phyloP scores from a whole-genome alignment of 2,113 vertebrate species.

The Neotoma lepida region DNA sequence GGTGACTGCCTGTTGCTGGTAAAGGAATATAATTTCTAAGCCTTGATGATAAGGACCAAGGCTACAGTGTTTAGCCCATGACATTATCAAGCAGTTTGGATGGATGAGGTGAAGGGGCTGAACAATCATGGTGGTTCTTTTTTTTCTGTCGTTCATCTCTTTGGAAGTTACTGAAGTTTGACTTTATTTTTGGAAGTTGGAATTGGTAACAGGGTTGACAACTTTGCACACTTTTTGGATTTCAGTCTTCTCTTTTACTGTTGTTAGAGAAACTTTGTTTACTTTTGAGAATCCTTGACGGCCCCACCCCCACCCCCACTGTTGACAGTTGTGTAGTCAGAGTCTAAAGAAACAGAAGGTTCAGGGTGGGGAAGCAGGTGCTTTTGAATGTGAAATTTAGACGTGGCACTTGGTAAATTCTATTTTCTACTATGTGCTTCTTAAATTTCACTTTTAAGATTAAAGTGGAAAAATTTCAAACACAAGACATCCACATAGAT shows the following conservation, averaged over 20 bases:
- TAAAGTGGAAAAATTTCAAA: slow-evolving; percentile 2
- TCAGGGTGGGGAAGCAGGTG: background rate
- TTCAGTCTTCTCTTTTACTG: background rate
- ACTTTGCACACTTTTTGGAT: slow-evolving; percentile 17
- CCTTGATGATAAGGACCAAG: background rate
- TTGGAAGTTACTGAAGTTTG: slow-evolving; percentile 50
- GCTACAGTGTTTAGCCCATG: background rate
- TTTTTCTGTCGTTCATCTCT: background rate
- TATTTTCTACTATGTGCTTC: background rate
- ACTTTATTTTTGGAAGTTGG: slow-evolving; percentile 51
- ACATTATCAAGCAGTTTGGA: background rate
- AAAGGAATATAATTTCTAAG: background rate
- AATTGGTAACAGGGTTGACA: background rate
- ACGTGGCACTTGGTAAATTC: background rate
- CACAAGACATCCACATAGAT: background rate
- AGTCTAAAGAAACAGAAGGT: background rate
- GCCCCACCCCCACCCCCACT: too few species aligned
- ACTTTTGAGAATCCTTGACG: slow-evolving; percentile 1
- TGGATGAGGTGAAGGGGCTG: background rate
- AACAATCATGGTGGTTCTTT: background rate
- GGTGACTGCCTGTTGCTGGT: background rate
- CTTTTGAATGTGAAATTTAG: background rate
- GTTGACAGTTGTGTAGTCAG: slow-evolving; percentile 11
- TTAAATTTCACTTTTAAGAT: slow-evolving; percentile 30
- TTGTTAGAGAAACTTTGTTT: slow-evolving; percentile 25